These are phyloP conservation scores for Bombus superbus DNA, from an alignment of 1,140 invertebrate species.

Conservation along the genomic window DNA sequence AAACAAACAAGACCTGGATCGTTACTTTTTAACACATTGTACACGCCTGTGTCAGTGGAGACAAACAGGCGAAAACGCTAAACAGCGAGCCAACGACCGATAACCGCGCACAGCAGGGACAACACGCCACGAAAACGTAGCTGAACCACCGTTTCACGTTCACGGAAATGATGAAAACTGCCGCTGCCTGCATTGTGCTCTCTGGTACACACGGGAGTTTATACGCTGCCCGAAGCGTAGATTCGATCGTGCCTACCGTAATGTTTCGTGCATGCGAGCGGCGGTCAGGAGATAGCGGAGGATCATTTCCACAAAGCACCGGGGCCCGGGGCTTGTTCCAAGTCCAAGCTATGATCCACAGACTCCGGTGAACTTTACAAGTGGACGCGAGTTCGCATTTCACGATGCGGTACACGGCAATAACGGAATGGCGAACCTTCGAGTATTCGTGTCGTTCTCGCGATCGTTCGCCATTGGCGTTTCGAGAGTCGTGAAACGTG, in stretches of 20 bases:
- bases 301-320: slow-evolving; percentile 42
- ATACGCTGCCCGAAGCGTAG: slow-evolving; percentile 9
- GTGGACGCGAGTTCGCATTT: slow-evolving; percentile 8
- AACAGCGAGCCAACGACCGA: no score
- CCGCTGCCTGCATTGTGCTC: slow-evolving; percentile 9
- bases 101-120: background rate
- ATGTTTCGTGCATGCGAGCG: slow-evolving; percentile 12
- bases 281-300: slow-evolving; percentile 16
- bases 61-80: background rate
- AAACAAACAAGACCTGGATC: no score
- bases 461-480: background rate
- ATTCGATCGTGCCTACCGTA: slow-evolving; percentile 37
- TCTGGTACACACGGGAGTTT: background rate
- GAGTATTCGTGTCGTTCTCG: background rate
- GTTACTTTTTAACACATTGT: background rate
- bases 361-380: slow-evolving; percentile 3
- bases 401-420: background rate
- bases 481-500: background rate
- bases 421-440: background rate
- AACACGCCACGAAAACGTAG: background rate
- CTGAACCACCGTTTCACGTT: slow-evolving; percentile 19
- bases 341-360: slow-evolving; percentile 1
- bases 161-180: slow-evolving; percentile 38
- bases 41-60: background rate
- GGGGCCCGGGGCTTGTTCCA: slow-evolving; percentile 6